Base-by-base conservation (phyloP, 1,140 invertebrate genomes). In the Laodelphax striatellus region DNA sequence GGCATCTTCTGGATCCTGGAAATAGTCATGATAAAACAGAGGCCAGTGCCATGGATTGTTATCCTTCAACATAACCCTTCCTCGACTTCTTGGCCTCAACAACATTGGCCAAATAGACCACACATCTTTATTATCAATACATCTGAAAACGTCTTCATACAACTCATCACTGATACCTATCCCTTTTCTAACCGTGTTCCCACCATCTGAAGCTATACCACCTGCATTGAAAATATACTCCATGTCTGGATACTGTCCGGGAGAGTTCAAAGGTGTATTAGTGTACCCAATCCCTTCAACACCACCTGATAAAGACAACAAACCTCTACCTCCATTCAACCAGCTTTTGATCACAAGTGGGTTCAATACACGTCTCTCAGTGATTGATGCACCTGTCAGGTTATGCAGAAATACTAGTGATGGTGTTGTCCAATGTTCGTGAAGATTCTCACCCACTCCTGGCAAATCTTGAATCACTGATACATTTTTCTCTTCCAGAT, bases 181-280 rank as follows among this genome's bases (percentile, higher is more conserved):
- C 61, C 77, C 74, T 66, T 76, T 71, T 65, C 80, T 68, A 61
- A 85, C 63, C 61, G 81, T 75, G 62, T 88, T 81, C n/a, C 86
- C 81, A 21, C 78, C 69, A 67, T 90, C 88, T 0, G 85, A 83
- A 46, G 82, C 83, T 2, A 89, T 67, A 0, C 82, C 82, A 0
- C 86, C 86, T 8, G 83, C 78, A 0, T 86, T 82, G 67, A 90
- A 76, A 8, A 91, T 83, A 0, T 92, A 71, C 68, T 92, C 88
- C 57, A 92, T 83, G 64, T 93, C 88, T 0, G 88, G 86, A 63
- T 79, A 76, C 58, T 75, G 71, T 31, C 74, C 71, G 0, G 61
- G 63, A 13, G 61, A 57, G 10, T 65, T 61, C 5, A 74, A 79
- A 52, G 79, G 79, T 0, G 79, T 77, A 19, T 68, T 72, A 0